Percentiles rank a stretch among this genome's conserved stretches.
These are phyloP conservation scores for Rhynchonycteris naso DNA, from an alignment of 2,797 vertebrate species.

Conservation along the genomic window DNA sequence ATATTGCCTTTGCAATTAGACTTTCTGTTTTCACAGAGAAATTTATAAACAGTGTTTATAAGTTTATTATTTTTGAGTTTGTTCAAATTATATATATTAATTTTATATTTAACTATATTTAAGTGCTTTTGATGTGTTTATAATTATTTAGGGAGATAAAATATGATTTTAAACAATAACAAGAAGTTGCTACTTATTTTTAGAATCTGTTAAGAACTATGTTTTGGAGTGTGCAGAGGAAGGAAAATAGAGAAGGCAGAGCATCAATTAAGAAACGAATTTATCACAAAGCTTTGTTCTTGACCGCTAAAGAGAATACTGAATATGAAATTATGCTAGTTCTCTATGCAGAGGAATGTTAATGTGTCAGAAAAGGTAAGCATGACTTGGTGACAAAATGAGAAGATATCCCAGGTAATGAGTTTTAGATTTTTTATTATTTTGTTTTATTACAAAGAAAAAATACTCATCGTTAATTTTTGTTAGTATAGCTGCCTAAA, in stretches of 20 bases:
- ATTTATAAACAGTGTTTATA: background rate
- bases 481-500: background rate
- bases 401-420: background rate
- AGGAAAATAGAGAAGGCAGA: background rate
- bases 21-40: slow-evolving; percentile 47
- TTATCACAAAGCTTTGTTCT: background rate
- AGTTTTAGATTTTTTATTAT: background rate
- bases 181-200: background rate
- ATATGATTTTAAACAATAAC: background rate
- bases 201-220: background rate
- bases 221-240: background rate
- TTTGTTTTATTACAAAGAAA: background rate
- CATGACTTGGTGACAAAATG: background rate
- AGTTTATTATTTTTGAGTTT: slow-evolving; percentile 13
- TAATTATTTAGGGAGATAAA: background rate
- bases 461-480: background rate
- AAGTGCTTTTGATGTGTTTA: background rate
- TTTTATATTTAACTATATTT: slow-evolving; percentile 31
- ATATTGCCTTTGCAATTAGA: background rate
- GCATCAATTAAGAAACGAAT: background rate
- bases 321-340: background rate
- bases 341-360: background rate
- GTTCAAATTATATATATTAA: background rate
- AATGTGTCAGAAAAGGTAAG: background rate
- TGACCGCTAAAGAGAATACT: background rate